Conservation (phyloP, 2,797 vertebrate species). For the Hydrocynus forskahlii region DNA sequence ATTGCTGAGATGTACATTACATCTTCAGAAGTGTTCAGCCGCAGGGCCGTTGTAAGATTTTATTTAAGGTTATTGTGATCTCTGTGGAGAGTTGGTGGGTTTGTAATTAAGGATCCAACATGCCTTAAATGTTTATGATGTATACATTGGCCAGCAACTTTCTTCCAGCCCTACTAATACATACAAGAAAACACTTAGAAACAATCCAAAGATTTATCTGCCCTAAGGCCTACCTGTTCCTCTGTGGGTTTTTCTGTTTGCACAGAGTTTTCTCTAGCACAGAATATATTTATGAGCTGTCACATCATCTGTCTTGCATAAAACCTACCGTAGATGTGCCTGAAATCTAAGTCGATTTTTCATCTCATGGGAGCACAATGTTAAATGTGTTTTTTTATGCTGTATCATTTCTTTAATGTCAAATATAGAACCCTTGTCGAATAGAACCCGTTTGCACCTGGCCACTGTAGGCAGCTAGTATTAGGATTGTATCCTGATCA, state of each 20-base stretch:
- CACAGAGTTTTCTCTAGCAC: background rate
- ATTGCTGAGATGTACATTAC: background rate
- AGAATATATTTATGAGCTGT: slow-evolving; percentile 2
- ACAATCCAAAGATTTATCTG: background rate
- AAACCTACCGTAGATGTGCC: background rate
- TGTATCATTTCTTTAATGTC: background rate
- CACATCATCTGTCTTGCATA: background rate
- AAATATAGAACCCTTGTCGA: too few species aligned
- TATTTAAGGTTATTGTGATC: slow-evolving; percentile 37
- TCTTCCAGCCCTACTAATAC: background rate
- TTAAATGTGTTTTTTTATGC: background rate
- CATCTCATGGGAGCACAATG: background rate
- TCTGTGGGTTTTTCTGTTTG: background rate
- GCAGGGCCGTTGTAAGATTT: slow-evolving; percentile 19
- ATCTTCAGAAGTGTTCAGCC: slow-evolving; percentile 20
- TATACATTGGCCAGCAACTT: background rate
- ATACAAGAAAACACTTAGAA: background rate
- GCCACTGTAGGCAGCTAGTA: too few species aligned
- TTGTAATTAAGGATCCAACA: slow-evolving; percentile 20
- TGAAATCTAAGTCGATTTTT: background rate
- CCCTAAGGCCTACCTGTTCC: background rate
- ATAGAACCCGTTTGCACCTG: too few species aligned
- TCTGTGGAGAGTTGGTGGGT: slow-evolving; percentile 17
- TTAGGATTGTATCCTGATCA: too few species aligned
- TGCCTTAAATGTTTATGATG: background rate